Evolutionary conservation across 2,888 invertebrate genomes (phyloP), one percentile per base, ranked within the genome.

Genomic region (Tenthredo scrophulariae): DNA sequence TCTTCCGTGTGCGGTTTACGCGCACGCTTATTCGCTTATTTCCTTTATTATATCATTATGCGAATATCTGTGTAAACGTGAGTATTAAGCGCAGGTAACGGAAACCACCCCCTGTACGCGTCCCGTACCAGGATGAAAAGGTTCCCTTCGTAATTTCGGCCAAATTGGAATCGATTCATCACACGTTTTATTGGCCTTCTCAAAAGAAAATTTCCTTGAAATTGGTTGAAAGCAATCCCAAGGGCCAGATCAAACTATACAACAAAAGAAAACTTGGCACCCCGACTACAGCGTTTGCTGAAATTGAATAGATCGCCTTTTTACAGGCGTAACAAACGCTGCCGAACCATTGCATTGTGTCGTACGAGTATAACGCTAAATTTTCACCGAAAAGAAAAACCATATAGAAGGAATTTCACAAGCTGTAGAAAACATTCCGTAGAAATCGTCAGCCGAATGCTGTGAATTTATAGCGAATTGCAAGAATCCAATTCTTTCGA

Each of bases 121-220:
- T 33, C 72, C 72, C 40, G 72, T 37, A 72, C 37, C 2, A n/a
- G 40, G 46, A 74, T 46, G 74, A 74, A 74, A 74, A 74, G 43
- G n/a, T 9, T 15, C 50, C 33, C 33, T 54, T 3, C 7, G 77
- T 77, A 46, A 77, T 77, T 77, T 77, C 33, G 9, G 0, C 46
- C 29, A 77, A 54, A 77, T 77, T 77, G 54, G 54, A 22, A 62
- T 80, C 80, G 80, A 80, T 80, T 80, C 80, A 80, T 80, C 80
- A 80, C 80, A 80, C 80, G 62, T 80, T 80, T 80, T 62, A 80
- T 80, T 80, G 80, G 62, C 80, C 80, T 62, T 62, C 58, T 80
- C 62, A 80, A 62, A 80, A 40, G 62, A 80, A 62, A n/a, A 26
- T 80, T 80, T 62, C 62, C 62, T 62, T 62, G 80, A 62, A 80